phyloP scores from a whole-genome alignment of 2,113 vertebrate genomes.

The Psammodynastes pulverulentus region DNA sequence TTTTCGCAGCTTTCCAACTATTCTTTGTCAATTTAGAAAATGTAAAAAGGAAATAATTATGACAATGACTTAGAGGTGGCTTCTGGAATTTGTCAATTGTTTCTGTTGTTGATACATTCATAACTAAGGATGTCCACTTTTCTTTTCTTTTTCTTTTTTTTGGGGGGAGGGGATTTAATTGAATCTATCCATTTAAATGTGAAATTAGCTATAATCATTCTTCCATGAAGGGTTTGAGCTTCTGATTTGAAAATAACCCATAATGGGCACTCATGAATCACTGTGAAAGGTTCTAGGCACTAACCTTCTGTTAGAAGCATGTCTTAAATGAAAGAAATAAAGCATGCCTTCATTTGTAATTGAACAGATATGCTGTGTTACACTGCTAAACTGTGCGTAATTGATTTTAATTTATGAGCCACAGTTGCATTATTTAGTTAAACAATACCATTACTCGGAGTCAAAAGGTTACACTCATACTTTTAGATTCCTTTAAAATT shows the following conservation, averaged over 20 bases:
- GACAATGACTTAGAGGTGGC: neutral
- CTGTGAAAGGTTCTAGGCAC: neutral
- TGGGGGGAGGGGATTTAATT: neutral
- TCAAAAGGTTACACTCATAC: neutral
- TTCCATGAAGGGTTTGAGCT: neutral
- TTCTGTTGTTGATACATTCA: neutral
- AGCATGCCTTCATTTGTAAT: neutral
- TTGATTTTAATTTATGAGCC: slow-evolving; percentile 19
- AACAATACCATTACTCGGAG: neutral
- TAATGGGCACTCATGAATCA: neutral
- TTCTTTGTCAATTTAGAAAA: neutral
- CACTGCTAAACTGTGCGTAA: slow-evolving; percentile 7
- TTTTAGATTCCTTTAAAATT: neutral
- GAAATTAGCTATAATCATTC: slow-evolving; percentile 5
- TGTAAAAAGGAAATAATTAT: neutral
- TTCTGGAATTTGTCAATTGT: neutral
- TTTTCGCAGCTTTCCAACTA: neutral
- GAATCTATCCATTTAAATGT: slow-evolving; percentile 6
- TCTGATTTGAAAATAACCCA: slow-evolving; percentile 2
- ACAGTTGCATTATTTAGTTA: slow-evolving; percentile 17
- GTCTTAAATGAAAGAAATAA: slow-evolving; percentile 16
- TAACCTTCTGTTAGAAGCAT: neutral
- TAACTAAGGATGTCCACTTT: neutral
- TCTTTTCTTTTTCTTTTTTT: neutral
- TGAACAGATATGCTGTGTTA: neutral